A percentile compares a stretch with the other conserved stretches of the same genome.
Conservation (phyloP, 2,113 vertebrate genomes). For the Microtus ochrogaster region DNA sequence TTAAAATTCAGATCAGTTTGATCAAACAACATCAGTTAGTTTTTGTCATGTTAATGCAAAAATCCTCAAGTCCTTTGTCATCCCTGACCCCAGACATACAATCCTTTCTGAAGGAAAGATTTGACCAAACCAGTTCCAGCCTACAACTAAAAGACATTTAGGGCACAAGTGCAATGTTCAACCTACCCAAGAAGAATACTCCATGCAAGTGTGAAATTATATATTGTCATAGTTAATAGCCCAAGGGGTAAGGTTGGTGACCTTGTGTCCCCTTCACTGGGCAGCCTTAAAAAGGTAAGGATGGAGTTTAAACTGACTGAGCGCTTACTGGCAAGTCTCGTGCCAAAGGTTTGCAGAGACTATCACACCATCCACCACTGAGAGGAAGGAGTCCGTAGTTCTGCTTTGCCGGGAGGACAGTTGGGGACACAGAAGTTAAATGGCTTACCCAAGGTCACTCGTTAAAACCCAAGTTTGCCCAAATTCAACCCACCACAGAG, state of each 20-base stretch:
- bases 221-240: slow-evolving; percentile 6
- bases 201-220: slow-evolving; percentile 18
- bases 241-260: neutral
- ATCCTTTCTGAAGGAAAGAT: neutral
- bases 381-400: neutral
- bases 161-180: neutral
- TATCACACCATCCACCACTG: neutral
- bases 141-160: neutral
- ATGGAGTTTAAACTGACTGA: neutral
- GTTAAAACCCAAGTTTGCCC: neutral
- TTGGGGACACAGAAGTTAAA: neutral
- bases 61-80: neutral
- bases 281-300: neutral
- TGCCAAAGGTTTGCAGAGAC: neutral
- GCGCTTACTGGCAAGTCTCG: neutral
- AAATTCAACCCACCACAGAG: neutral
- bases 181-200: neutral
- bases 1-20: neutral
- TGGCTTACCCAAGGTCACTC: neutral
- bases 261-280: neutral
- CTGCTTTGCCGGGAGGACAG: neutral
- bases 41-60: slow-evolving; percentile 2
- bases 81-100: neutral
- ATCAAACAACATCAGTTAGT: slow-evolving; percentile 6
- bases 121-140: neutral